Evolutionary conservation across 2,888 invertebrate genomes (phyloP), one percentile per base, ranked within the genome.

Genomic region (Hydroisotoma schaefferi): DNA sequence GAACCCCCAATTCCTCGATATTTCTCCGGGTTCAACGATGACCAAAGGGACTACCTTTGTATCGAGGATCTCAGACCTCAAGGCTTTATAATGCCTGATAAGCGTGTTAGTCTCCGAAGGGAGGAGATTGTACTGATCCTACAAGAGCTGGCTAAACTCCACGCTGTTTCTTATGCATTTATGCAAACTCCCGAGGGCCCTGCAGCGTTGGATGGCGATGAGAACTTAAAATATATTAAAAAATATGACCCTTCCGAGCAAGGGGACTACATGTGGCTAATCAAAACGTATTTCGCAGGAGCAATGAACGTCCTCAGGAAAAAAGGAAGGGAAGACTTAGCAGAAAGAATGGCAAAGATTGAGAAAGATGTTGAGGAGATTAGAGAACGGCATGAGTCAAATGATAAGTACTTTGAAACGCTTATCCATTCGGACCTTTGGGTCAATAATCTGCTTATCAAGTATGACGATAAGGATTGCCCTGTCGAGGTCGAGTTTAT

Each of bases 361-460:
- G 1, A 37, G 15, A 40, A 52, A 23, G 37, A 46, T 10, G 28
- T 1, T n/a, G 4, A n/a, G 26, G 33, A 53, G 40, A 47, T n/a
- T n/a, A n/a, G n/a, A n/a, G n/a, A n/a, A n/a, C n/a, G n/a, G n/a
- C n/a, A n/a, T n/a, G n/a, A n/a, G n/a, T n/a, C n/a, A n/a, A n/a
- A n/a, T 51, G 12, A 20, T 63, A 10, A 63, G 46, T 43, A 66
- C 66, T 29, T 70, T 28, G 64, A 68, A 15, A 61, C 59, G 0
- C 2, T 69, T 18, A 59, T 59, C 37, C 67, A 66, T 23, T 65
- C 56, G 20, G 70, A 70, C 47, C 28, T 68, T 1, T 70, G 70
- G 70, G 44, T 46, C 2, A 70, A 70, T 40, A 70, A 70, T 40
- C 29, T 70, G 38, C 48, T 71, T 1, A 51, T 68, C 54, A 68